A percentile compares a stretch with the other conserved stretches of the same genome.
Evolutionary conservation across 1,140 invertebrate genomes (phyloP).

Genomic region (Teleopsis dalmanni): DNA sequence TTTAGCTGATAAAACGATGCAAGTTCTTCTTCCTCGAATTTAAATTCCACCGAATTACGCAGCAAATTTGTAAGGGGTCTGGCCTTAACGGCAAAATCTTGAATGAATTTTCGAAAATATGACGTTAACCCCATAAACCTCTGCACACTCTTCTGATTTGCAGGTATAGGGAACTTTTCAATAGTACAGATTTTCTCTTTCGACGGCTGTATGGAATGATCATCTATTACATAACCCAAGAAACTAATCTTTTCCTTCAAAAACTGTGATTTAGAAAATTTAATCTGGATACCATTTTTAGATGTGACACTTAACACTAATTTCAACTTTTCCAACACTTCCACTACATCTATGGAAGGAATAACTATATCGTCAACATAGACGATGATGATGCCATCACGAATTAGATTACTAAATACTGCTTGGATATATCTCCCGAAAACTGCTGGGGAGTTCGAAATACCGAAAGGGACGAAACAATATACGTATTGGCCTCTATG

Average conservation of each 20-base stretch:
- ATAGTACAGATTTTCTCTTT: constrained; percentile 1
- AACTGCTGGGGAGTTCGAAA: constrained; percentile 39
- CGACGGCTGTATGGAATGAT: neutral
- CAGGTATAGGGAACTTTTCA: constrained; percentile 2
- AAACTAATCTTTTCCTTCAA: constrained; percentile 1
- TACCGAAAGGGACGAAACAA: constrained; percentile 11
- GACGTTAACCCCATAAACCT: constrained; percentile 5
- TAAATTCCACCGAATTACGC: constrained; percentile 14
- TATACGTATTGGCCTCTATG: constrained; percentile 7
- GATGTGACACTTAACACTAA: constrained; percentile 4
- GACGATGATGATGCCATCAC: neutral
- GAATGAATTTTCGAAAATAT: constrained; percentile 2
- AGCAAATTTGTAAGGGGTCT: too few species aligned
- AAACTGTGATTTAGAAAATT: constrained; percentile 6
- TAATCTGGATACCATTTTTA: constrained; percentile 5
- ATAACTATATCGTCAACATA: too few species aligned
- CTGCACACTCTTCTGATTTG: neutral
- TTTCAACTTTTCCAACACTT: constrained; percentile 16
- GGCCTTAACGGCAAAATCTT: neutral
- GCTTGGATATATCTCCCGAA: constrained; percentile 43
- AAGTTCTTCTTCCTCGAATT: neutral
- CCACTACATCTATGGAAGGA: constrained; percentile 5
- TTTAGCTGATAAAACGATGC: constrained; percentile 8
- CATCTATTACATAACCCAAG: constrained; percentile 1
- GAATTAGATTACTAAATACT: constrained; percentile 6